Evolutionary conservation across 1,140 invertebrate species (phyloP), one percentile per base, ranked within the genome.

Genomic region (Drosophila miranda): DNA sequence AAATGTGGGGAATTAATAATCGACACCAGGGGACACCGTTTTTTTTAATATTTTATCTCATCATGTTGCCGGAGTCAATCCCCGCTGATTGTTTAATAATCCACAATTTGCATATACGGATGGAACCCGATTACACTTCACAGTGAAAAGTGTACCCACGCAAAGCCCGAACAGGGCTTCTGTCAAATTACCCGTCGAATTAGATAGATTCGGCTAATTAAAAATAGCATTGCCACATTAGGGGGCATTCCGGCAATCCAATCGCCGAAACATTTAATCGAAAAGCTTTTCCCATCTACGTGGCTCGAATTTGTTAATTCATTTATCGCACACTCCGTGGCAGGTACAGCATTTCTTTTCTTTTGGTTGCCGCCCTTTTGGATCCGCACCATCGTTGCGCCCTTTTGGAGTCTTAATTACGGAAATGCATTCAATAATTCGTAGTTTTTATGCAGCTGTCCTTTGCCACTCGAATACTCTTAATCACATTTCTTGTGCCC

Each of bases 21-120:
- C 54, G 49, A 50, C 23, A 8, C 43, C 41, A 43, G 53, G 21
- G 21, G 9, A 28, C 19, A 21, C 21, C n/a, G n/a, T 16, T 16
- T 61, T 69, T 60, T 62, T 54, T 56, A 51, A 64, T 26, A 13
- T 49, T 13, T 19, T 11, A 44, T 75, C 72, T 67, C 68, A 79
- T 79, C 75, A 72, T 72, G 46, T 49, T 62, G 76, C 62, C n/a
- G 34, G 73, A 80, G 80, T 61, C 80, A 86, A 84, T 76, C 79
- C 11, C 11, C 4, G 9, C 11, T 83, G 73, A 80, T 84, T 68
- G 50, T 75, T 63, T 61, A 57, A 86, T 86, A 76, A 83, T 83
- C 66, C 76, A 73, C 63, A 73, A 86, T 83, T 83, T 86, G 67
- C 72, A 83, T 83, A 19, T 1, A 19, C 19, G 19, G 19, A 19